Evolutionary conservation across 2,888 invertebrate species (phyloP).

Genomic region (Bedellia somnulentella): DNA sequence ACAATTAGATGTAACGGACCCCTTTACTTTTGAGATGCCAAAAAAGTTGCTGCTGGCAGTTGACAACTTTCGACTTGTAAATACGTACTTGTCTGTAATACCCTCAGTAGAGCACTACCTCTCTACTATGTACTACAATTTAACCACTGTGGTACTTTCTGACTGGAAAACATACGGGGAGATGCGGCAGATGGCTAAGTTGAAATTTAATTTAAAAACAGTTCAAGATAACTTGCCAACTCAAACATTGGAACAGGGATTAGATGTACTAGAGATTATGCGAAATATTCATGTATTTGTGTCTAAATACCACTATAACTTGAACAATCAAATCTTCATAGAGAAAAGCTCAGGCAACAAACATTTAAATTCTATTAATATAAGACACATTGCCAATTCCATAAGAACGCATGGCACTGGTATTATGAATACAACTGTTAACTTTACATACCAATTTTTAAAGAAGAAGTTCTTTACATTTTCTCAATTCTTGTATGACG

Average conservation of each 20-base stretch:
- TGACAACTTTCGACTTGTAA: constrained; percentile 55
- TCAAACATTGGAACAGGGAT: constrained; percentile 94
- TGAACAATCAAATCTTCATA: constrained; percentile 95
- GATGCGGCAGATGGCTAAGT: constrained; percentile 90
- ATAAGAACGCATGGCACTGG: constrained; percentile 96
- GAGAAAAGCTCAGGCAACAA: constrained; percentile 90
- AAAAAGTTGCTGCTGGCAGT: constrained; percentile 64
- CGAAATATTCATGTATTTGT: constrained; percentile 95
- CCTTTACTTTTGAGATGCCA: constrained; percentile 70
- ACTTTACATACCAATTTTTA: constrained; percentile 92
- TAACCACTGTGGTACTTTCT: constrained; percentile 94
- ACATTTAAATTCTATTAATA: constrained; percentile 92
- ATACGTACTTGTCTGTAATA: constrained; percentile 64
- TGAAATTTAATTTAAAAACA: constrained; percentile 78
- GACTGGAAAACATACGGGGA: constrained; percentile 98
- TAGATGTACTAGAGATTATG: constrained; percentile 97
- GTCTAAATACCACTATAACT: constrained; percentile 89
- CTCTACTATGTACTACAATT: constrained; percentile 93
- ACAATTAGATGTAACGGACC: constrained; percentile 72
- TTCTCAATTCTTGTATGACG: constrained; percentile 96
- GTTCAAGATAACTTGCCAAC: constrained; percentile 94
- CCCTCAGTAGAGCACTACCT: constrained; percentile 85
- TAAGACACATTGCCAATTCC: constrained; percentile 94
- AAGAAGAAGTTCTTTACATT: constrained; percentile 91
- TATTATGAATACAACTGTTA: constrained; percentile 92